A percentile compares a stretch with the other conserved stretches of the same genome.
Evolutionary conservation across 2,888 invertebrate genomes (phyloP).

Genomic region (Drosophila subquinaria): DNA sequence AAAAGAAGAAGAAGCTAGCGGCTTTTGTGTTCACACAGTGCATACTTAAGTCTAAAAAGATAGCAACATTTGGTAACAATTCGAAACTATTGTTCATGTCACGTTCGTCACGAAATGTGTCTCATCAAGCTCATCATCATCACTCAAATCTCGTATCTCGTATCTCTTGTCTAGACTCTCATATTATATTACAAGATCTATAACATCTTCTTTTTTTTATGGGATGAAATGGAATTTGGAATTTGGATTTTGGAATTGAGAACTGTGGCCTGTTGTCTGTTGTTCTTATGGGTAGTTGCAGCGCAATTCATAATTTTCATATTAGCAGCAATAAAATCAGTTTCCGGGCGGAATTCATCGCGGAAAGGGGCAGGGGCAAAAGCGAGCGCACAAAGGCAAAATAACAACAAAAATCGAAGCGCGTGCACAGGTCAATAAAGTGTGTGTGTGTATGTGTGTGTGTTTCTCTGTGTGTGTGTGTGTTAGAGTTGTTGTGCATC

Average conservation of each 20-base stretch:
- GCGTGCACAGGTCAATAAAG: conserved; percentile 73
- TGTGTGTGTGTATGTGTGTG: conserved; percentile 28
- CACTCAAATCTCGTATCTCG: conserved; percentile 2
- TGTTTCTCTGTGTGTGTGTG: conserved; percentile 33
- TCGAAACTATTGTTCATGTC: conserved; percentile 23
- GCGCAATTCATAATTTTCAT: conserved; percentile 69
- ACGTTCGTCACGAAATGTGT: conserved; percentile 15
- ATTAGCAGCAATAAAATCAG: conserved; percentile 73
- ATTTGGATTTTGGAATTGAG: conserved; percentile 22
- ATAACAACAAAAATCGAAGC: conserved; percentile 73
- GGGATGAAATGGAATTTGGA: conserved; percentile 27
- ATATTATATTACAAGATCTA: conserved; percentile 5
- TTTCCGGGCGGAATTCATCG: conserved; percentile 1
- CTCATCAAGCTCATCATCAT: neutral
- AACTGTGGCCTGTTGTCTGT: conserved; percentile 4
- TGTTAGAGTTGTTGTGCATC: conserved; percentile 45
- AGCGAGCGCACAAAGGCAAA: conserved; percentile 44
- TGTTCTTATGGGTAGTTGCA: conserved; percentile 30
- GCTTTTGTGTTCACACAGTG: too few relatives aligned
- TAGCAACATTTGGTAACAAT: conserved; percentile 1
- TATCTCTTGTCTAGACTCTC: conserved; percentile 10
- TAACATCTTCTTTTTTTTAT: neutral
- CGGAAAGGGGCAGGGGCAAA: neutral
- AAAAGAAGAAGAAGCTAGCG: too few relatives aligned
- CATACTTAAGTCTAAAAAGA: neutral